Evolutionary conservation across 2,888 invertebrate species (phyloP).

Genomic region (Molorchus minor): DNA sequence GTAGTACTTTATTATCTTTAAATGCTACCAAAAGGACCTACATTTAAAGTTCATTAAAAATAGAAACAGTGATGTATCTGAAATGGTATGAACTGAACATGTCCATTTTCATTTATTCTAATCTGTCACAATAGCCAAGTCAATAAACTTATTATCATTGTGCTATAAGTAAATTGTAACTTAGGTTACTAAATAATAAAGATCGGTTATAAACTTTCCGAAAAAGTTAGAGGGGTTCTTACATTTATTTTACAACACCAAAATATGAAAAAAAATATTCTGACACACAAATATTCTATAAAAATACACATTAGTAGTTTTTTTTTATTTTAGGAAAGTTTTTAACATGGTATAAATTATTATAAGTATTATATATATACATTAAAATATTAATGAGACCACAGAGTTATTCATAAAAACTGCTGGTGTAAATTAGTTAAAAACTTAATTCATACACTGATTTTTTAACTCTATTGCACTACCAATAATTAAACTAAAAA

Average conservation of each 20-base stretch:
- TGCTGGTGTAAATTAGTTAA: slow-evolving; percentile 21
- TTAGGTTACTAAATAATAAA: slow-evolving; percentile 38
- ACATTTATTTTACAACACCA: slow-evolving; percentile 36
- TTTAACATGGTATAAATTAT: slow-evolving; percentile 41
- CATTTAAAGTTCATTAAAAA: slow-evolving; percentile 55
- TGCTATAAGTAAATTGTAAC: slow-evolving; percentile 34
- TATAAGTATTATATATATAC: slow-evolving; percentile 47
- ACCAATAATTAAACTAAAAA: slow-evolving; percentile 47
- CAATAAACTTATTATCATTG: slow-evolving; percentile 34
- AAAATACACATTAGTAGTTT: slow-evolving; percentile 34
- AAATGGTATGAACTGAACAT: slow-evolving; percentile 49
- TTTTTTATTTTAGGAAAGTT: slow-evolving; percentile 35
- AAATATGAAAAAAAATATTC: slow-evolving; percentile 36
- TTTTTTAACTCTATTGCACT: slow-evolving; percentile 44
- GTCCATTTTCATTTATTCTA: slow-evolving; percentile 34
- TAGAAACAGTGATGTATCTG: slow-evolving; percentile 47
- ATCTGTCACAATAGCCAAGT: slow-evolving; percentile 32
- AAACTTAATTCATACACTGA: slow-evolving; percentile 21
- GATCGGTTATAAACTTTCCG: slow-evolving; percentile 41
- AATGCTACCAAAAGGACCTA: slow-evolving; percentile 55
- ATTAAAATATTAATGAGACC: slow-evolving; percentile 45
- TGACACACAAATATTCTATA: slow-evolving; percentile 39
- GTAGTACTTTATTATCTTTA: slow-evolving; percentile 53
- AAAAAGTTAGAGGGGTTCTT: slow-evolving; percentile 35
- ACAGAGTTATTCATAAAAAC: slow-evolving; percentile 32